These are phyloP conservation scores for Chalcis sispes DNA, from an alignment of 2,888 invertebrate species.

Conservation along the genomic window DNA sequence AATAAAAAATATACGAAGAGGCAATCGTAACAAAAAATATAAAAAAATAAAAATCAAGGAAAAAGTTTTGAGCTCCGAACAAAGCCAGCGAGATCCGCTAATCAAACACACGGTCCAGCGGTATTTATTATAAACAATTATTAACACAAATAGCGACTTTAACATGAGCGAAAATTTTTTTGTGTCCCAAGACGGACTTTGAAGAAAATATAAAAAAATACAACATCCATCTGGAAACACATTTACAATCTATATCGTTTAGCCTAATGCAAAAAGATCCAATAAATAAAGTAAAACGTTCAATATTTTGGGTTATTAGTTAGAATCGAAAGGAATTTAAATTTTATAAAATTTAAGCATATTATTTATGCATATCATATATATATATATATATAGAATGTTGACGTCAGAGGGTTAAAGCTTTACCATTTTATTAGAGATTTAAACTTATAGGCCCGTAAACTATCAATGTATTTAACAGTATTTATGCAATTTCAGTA, in stretches of 20 bases:
- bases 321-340: constrained; percentile 37
- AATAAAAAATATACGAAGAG: constrained; percentile 49
- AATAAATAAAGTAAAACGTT: constrained; percentile 25
- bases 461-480: neutral
- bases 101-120: constrained; percentile 48
- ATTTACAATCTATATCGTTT: constrained; percentile 9
- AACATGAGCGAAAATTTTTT: constrained; percentile 38
- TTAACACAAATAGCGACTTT: constrained; percentile 51
- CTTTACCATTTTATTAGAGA: constrained; percentile 18
- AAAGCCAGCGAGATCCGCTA: constrained; percentile 39
- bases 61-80: constrained; percentile 21
- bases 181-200: constrained; percentile 11
- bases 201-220: too few relatives aligned
- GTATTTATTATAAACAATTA: constrained; percentile 40
- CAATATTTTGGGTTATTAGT: constrained; percentile 16
- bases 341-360: constrained; percentile 38
- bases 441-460: neutral
- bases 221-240: constrained; percentile 24
- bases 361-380: too few relatives aligned
- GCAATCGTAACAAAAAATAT: constrained; percentile 38
- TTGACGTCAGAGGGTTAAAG: constrained; percentile 27
- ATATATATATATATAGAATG: too few relatives aligned
- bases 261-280: constrained; percentile 38
- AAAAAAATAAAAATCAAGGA: too few relatives aligned
- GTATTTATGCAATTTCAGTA: too few relatives aligned